Percentiles rank a stretch among this genome's conserved stretches.
Evolutionary conservation across 2,113 vertebrate genomes (phyloP).

Genomic region (Willisornis vidua): DNA sequence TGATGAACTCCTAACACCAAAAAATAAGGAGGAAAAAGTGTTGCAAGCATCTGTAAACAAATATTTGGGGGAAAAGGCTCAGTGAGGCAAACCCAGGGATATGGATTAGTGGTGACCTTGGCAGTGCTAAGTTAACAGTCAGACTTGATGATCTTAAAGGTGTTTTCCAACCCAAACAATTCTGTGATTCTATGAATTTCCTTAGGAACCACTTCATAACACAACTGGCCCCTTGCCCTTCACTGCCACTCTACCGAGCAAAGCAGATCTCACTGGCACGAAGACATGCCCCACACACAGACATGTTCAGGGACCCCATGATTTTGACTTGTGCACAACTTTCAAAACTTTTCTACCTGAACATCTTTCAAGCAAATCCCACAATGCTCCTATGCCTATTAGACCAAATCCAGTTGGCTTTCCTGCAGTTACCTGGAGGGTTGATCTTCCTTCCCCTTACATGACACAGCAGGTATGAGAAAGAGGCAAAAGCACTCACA

Average conservation of each 20-base stretch:
- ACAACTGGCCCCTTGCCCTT: neutral
- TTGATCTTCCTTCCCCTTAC: neutral
- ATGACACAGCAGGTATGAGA: neutral
- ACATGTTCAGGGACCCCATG: accelerated
- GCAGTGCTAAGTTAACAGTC: neutral
- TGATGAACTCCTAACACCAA: neutral
- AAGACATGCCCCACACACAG: neutral
- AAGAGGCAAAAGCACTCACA: neutral
- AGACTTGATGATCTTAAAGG: neutral
- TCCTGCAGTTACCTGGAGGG: neutral
- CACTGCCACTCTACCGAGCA: neutral
- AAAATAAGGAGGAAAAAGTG: too few species aligned
- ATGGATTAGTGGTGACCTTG: neutral
- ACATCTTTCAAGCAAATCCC: neutral
- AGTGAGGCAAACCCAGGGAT: neutral
- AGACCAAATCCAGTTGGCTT: neutral
- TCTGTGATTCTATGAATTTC: neutral
- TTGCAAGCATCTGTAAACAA: neutral
- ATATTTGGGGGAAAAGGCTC: neutral
- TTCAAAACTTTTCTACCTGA: neutral
- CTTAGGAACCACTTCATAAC: accelerated
- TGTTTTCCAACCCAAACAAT: neutral
- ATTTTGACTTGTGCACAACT: neutral
- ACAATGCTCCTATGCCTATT: accelerated
- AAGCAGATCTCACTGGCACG: neutral